These are phyloP conservation scores for Zapus hudsonius DNA, from an alignment of 2,113 vertebrate genomes.

Conservation along the genomic window DNA sequence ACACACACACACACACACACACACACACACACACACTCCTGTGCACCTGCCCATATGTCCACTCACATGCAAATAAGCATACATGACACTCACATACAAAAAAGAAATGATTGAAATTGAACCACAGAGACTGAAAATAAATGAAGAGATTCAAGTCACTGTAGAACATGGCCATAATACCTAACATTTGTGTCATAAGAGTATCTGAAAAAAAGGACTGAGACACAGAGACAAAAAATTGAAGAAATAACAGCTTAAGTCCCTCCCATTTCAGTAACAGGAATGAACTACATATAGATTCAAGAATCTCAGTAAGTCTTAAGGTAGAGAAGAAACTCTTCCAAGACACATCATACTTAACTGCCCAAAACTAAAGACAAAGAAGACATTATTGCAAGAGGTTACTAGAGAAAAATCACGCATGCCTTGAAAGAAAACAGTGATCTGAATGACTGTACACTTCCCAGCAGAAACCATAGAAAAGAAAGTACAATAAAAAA, in stretches of 20 bases:
- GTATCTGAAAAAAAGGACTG: not conserved
- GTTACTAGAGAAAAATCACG: not conserved
- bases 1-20: too few relatives aligned
- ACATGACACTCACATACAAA: too few relatives aligned
- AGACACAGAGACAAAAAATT: not conserved
- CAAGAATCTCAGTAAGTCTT: not conserved
- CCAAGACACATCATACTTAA: not conserved
- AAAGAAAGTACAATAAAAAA: not conserved
- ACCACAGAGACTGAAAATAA: not conserved
- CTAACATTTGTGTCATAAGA: not conserved
- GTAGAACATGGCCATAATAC: not conserved
- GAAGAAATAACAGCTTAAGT: conserved; percentile 1
- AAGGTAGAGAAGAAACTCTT: not conserved
- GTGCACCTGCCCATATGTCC: too few relatives aligned
- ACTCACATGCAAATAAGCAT: too few relatives aligned
- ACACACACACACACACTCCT: too few relatives aligned
- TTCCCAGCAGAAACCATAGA: conserved; percentile 17
- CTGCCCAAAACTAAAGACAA: not conserved
- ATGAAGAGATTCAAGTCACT: not conserved
- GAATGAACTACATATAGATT: not conserved
- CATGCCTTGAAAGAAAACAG: not conserved
- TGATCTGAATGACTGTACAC: not conserved
- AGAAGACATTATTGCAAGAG: not conserved
- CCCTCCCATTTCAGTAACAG: not conserved
- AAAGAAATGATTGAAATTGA: not conserved